Percentiles rank a stretch among this genome's conserved stretches.
Conservation (phyloP, 2,113 vertebrate genomes). For the Spea multiplicata region DNA sequence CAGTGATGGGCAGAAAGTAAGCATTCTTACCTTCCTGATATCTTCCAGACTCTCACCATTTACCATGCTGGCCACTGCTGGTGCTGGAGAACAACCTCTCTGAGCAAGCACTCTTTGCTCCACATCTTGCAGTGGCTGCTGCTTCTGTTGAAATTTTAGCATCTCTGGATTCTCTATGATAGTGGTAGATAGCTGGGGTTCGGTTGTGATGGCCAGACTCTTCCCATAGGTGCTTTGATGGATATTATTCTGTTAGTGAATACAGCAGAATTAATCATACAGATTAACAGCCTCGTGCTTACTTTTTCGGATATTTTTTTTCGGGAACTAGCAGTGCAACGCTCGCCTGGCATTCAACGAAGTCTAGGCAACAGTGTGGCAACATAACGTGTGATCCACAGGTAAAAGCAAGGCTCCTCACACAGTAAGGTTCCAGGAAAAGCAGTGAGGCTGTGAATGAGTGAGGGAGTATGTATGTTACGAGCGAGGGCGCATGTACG, state of each 20-base stretch:
- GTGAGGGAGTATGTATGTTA: too few species aligned
- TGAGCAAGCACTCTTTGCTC: constrained; percentile 63
- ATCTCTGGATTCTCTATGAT: constrained; percentile 98
- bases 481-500: too few species aligned
- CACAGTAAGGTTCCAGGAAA: too few species aligned
- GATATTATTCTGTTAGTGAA: constrained; percentile 80
- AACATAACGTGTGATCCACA: too few species aligned
- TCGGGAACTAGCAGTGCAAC: too few species aligned
- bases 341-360: not conserved
- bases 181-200: constrained; percentile 89
- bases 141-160: constrained; percentile 88
- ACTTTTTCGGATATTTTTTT: too few species aligned
- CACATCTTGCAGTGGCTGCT: constrained; percentile 74
- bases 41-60: constrained; percentile 96
- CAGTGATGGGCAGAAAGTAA: too few species aligned
- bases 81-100: constrained; percentile 62
- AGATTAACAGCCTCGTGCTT: not conserved
- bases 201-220: constrained; percentile 91
- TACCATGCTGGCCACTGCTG: constrained; percentile 87
- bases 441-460: too few species aligned
- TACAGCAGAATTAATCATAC: not conserved
- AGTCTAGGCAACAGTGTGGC: not conserved
- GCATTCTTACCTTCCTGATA: constrained; percentile 82
- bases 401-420: too few species aligned
- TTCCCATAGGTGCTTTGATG: constrained; percentile 97